Conservation (phyloP, 2,888 invertebrate species). For the Cryptophagus acutangulus region DNA sequence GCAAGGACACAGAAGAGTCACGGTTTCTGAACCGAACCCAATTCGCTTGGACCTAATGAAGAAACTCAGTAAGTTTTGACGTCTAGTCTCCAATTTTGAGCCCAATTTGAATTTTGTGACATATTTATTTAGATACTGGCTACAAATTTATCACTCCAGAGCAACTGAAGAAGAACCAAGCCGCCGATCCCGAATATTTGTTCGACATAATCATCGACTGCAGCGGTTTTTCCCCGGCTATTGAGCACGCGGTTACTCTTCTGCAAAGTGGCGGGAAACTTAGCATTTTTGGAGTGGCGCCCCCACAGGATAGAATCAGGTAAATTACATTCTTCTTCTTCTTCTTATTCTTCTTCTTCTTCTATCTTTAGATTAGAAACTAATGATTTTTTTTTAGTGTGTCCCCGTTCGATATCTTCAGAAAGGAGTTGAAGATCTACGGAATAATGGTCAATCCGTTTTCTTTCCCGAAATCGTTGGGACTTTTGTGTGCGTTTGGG, state of each 20-base stretch:
- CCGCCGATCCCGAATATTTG: slow-evolving; percentile 43
- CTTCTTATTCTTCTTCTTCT: too few relatives aligned
- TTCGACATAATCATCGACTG: slow-evolving; percentile 69
- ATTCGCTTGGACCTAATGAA: slow-evolving; percentile 51
- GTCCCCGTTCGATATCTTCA: slow-evolving; percentile 57
- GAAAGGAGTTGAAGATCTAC: slow-evolving; percentile 59
- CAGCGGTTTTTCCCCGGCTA: slow-evolving; percentile 65
- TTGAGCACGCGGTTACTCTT: slow-evolving; percentile 58
- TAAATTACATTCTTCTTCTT: too few relatives aligned
- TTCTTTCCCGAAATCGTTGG: slow-evolving; percentile 60
- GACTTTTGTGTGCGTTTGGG: slow-evolving; percentile 60
- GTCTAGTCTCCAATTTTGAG: slow-evolving; percentile 3
- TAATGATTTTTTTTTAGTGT: too few relatives aligned
- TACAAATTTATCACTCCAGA: slow-evolving; percentile 55
- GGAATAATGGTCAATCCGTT: slow-evolving; percentile 66
- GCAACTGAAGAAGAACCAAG: slow-evolving; percentile 47
- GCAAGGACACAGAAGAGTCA: slow-evolving; percentile 65
- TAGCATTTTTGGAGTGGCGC: slow-evolving; percentile 65
- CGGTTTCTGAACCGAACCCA: slow-evolving; percentile 62
- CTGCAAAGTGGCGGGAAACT: slow-evolving; percentile 60
- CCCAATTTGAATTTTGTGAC: too few relatives aligned
- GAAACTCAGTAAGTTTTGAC: slow-evolving; percentile 47
- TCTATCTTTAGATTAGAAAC: too few relatives aligned
- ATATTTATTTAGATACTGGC: slow-evolving; percentile 53
- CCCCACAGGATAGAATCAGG: slow-evolving; percentile 50